Base-by-base conservation (phyloP, 2,888 invertebrate genomes). In the Dyspetes luteomarginatus region DNA sequence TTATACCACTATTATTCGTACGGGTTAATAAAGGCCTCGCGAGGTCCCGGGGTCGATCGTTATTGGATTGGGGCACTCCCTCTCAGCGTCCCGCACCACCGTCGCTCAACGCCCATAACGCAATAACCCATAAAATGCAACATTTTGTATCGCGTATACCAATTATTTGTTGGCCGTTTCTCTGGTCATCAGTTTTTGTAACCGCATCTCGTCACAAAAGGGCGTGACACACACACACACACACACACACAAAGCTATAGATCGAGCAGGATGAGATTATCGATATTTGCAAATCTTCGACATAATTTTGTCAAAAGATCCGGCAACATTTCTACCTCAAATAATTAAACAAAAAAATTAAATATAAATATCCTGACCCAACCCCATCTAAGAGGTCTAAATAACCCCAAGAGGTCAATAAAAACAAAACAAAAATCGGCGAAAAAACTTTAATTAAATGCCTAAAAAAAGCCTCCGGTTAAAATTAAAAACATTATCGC, bases 21-120 rank as follows among this genome's bases (percentile, higher is more conserved):
- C 68, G 87, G 86, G 86, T 91, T 91, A 91, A 91, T 91, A 91
- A 90, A 91, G 90, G 90, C 90, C 88, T 91, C 88, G 68, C 86
- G 87, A 87, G 87, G 82, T 89, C 81, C 73, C 65, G 67, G 78
- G 89, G 87, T 88, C 90, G 89, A 91, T 91, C 91, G 89, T 91
- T 91, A 91, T 91, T 91, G 90, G 90, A 91, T 91, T 87, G 90
- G n/a, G 90, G 88, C 89, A 89, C 91, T 89, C 90, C 91, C 87
- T 81, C 65, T 78, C 82, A 74, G 79, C 80, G 71, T 79, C 81
- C 73, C 82, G 50, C 68, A 78, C 75, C 58, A 62, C 65, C 85
- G n/a, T n/a, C n/a, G 78, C 86, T 84, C 84, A 79, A 83, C 79
- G 83, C 83, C 85, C 89, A 86, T 90, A 81, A 77, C 88, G 86